A percentile compares a stretch with the other conserved stretches of the same genome.
These are phyloP conservation scores for Triplophysa siluroides DNA, from an alignment of 2,113 vertebrate genomes.

Conservation along the genomic window DNA sequence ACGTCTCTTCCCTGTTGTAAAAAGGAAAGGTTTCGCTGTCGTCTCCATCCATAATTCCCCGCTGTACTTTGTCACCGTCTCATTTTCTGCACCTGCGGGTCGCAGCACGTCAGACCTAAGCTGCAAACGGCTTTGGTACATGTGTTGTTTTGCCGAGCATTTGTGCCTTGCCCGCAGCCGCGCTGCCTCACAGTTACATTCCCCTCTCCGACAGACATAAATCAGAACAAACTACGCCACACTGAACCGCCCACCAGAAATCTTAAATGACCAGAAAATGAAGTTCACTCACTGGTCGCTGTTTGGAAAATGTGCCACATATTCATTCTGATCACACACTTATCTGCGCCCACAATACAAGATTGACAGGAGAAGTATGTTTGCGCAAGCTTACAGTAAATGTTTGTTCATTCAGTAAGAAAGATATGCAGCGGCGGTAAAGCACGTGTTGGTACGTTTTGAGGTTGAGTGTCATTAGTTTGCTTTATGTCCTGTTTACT, in stretches of 20 bases:
- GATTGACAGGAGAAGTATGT: not conserved
- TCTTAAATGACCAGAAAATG: slow-evolving; percentile 35
- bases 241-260: slow-evolving; percentile 43
- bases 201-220: slow-evolving; percentile 23
- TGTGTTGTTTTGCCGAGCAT: slow-evolving; percentile 45
- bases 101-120: slow-evolving; percentile 13
- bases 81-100: slow-evolving; percentile 48
- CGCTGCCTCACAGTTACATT: slow-evolving; percentile 4
- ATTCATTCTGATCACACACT: slow-evolving; percentile 42
- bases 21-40: slow-evolving; percentile 9
- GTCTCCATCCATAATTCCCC: slow-evolving; percentile 19
- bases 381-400: slow-evolving; percentile 14
- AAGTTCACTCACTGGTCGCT: slow-evolving; percentile 34
- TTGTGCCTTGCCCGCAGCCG: slow-evolving; percentile 41
- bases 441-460: slow-evolving; percentile 1
- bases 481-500: slow-evolving; percentile 29
- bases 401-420: not conserved
- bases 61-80: slow-evolving; percentile 45
- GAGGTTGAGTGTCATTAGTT: slow-evolving; percentile 6
- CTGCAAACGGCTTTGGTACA: slow-evolving; percentile 44
- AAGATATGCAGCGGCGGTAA: not conserved
- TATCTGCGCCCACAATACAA: slow-evolving; percentile 27
- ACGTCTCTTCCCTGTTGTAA: not conserved
- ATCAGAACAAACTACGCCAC: slow-evolving; percentile 42
- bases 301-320: slow-evolving; percentile 32